Percentiles rank a stretch among this genome's conserved stretches.
Evolutionary conservation across 2,888 invertebrate species (phyloP).

Genomic region (Eristalinus sepulchralis): DNA sequence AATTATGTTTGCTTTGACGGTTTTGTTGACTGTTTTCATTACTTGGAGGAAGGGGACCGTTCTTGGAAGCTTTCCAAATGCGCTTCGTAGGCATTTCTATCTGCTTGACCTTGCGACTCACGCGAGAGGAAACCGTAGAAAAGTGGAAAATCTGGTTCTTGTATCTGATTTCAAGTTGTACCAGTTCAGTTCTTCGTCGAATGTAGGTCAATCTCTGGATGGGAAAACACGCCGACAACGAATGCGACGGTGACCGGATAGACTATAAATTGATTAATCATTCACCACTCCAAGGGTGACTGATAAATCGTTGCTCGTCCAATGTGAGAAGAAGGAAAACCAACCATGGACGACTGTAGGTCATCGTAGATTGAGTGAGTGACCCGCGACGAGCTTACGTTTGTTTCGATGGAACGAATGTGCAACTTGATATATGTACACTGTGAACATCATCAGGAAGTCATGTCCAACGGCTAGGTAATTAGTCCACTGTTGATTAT

Average conservation of each 20-base stretch:
- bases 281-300: background rate
- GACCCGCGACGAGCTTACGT: background rate
- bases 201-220: constrained; percentile 10
- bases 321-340: constrained; percentile 4
- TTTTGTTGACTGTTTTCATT: background rate
- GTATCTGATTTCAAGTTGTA: background rate
- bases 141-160: background rate
- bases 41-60: background rate
- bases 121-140: background rate
- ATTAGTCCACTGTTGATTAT: constrained; percentile 40
- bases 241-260: background rate
- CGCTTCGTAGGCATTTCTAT: constrained; percentile 6
- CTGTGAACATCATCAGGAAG: constrained; percentile 13
- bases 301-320: background rate
- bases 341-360: background rate
- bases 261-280: constrained; percentile 4
- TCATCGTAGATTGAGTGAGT: background rate
- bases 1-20: background rate
- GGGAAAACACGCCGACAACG: background rate
- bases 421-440: background rate
- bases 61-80: background rate
- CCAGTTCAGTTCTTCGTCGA: background rate
- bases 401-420: background rate
- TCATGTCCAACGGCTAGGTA: constrained; percentile 19
- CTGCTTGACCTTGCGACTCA: constrained; percentile 18